Evolutionary conservation across 1,140 invertebrate genomes (phyloP), one percentile per base, ranked within the genome.

Genomic region (Drosophila pachea): DNA sequence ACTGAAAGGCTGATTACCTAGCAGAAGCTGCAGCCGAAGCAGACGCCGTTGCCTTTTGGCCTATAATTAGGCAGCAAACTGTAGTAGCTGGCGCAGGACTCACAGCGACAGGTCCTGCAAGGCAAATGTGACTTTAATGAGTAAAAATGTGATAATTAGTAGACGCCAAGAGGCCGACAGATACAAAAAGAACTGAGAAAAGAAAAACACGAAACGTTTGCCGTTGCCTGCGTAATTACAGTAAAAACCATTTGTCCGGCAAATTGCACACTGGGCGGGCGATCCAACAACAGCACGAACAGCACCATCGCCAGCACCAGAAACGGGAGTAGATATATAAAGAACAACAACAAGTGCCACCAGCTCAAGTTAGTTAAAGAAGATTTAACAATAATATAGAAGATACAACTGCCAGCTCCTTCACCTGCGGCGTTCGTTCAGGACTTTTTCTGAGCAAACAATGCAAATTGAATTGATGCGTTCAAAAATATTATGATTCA

Each of bases 81-180:
- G 67, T 56, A 64, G 66, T 29, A 36, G 64, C 36, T 40, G 63
- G 3, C 5, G n/a, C 45, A n/a, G 33, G 40, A 43, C 40, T 43
- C 40, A 7, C 31, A 29, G 36, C 38, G 33, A 43, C 64, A 68
- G 61, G 67, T 40, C 68, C 68, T 79, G 68, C 35, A 49, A 55
- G 63, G 69, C 76, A 84, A 84, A 84, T 84, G 81, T 76, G 76
- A 81, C 84, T 86, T 84, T 84, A 84, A 84, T 84, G 81, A 84
- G 81, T 84, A 86, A 81, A 84, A 84, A 84, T 86, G 81, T 86
- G 81, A 84, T 84, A 84, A 86, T 84, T 84, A 84, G 76, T 70
- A 71, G 68, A 74, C 74, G 63, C 81, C 73, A 71, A 49, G 49
- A 69, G 78, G 70, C 76, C 81, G 76, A 86, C 76, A 86, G 81